Conservation (phyloP, 1,140 invertebrate genomes). For the Homarus americanus region DNA sequence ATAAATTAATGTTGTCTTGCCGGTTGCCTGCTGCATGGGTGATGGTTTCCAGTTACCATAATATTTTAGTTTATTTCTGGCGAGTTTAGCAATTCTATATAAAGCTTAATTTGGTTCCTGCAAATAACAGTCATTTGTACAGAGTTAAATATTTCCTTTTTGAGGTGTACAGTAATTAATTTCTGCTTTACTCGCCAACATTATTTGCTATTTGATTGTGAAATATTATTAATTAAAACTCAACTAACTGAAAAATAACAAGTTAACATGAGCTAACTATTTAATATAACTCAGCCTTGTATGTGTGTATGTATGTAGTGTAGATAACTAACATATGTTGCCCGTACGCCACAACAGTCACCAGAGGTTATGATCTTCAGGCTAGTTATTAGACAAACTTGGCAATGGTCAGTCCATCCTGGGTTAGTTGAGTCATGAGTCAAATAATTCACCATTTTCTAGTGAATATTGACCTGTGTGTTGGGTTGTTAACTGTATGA, state of each 20-base stretch:
- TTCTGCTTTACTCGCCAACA: background rate
- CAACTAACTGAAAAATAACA: slow-evolving; percentile 2
- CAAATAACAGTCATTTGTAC: too few relatives aligned
- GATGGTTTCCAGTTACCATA: slow-evolving; percentile 13
- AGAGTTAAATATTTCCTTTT: background rate
- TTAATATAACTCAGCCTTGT: background rate
- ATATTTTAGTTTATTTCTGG: background rate
- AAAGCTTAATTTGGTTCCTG: too few relatives aligned
- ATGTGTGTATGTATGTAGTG: background rate
- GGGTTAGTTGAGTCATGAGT: too few relatives aligned
- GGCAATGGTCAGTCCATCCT: too few relatives aligned
- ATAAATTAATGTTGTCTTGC: background rate
- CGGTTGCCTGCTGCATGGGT: slow-evolving; percentile 15
- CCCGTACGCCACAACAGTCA: background rate
- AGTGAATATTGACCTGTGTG: too few relatives aligned
- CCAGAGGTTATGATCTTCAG: background rate
- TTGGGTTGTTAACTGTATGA: too few relatives aligned
- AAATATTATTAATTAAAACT: background rate
- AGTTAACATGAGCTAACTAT: background rate
- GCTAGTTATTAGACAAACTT: too few relatives aligned
- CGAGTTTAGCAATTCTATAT: background rate
- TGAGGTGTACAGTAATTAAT: background rate
- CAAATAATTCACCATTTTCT: too few relatives aligned
- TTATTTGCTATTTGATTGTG: background rate
- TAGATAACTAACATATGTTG: background rate